These are phyloP conservation scores for Vimba vimba DNA, from an alignment of 2,113 vertebrate species.

Conservation along the genomic window DNA sequence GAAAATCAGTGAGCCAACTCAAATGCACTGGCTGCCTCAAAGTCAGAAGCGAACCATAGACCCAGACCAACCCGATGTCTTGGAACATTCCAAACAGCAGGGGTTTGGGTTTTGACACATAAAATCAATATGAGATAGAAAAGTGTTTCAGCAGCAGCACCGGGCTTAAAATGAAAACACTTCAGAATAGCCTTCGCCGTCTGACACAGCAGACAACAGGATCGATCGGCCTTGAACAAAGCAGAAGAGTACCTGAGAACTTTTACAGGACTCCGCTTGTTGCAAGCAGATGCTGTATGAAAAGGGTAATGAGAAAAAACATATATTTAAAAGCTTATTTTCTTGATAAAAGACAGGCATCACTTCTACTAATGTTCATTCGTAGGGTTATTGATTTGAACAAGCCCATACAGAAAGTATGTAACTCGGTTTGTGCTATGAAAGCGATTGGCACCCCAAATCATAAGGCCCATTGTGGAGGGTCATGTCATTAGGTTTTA, in stretches of 20 bases:
- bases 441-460: no score
- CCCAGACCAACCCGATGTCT: constrained; percentile 66
- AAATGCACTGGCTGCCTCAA: constrained; percentile 38
- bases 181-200: constrained; percentile 73
- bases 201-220: constrained; percentile 70
- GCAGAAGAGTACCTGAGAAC: constrained; percentile 67
- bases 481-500: not conserved
- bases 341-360: not conserved
- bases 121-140: constrained; percentile 77
- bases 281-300: constrained; percentile 40
- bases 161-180: constrained; percentile 73
- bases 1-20: constrained; percentile 49
- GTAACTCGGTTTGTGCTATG: not conserved
- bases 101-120: constrained; percentile 75
- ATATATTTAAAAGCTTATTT: not conserved
- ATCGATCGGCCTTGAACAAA: constrained; percentile 74
- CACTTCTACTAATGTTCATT: not conserved
- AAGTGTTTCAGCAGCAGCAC: constrained; percentile 67
- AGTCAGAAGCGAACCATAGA: constrained; percentile 47
- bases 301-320: not conserved
- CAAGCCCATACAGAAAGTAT: not conserved
- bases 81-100: constrained; percentile 71
- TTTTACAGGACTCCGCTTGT: constrained; percentile 63
- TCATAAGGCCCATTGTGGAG: not conserved
- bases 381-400: not conserved